These are phyloP conservation scores for Misgurnus mizolepis DNA, from an alignment of 2,113 vertebrate species.

Conservation along the genomic window DNA sequence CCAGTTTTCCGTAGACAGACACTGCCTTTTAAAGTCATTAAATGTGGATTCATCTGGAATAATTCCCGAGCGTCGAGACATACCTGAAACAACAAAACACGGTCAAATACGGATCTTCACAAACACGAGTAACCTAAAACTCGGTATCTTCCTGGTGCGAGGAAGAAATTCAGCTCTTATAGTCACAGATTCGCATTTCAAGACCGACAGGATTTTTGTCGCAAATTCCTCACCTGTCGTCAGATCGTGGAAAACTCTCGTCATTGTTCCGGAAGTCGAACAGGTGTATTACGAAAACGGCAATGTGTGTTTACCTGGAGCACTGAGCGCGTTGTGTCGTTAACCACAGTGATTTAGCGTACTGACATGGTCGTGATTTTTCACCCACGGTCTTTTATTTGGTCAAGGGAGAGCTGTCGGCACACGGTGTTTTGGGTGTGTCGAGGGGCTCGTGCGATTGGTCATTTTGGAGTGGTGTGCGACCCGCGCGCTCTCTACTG, in stretches of 20 bases:
- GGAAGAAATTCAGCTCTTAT: conserved; percentile 26
- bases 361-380: not conserved
- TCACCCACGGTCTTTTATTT: not conserved
- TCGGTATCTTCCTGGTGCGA: not conserved
- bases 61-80: conserved; percentile 58
- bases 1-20: conserved; percentile 72
- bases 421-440: not conserved
- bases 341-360: not conserved
- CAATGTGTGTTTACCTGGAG: not conserved
- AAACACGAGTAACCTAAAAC: not conserved
- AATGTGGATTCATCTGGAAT: conserved; percentile 71
- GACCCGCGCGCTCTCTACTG: not conserved
- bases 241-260: conserved; percentile 29
- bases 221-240: conserved; percentile 63
- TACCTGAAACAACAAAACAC: conserved; percentile 37
- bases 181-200: conserved; percentile 43
- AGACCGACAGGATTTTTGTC: conserved; percentile 66
- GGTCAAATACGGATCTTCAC: not conserved
- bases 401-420: not conserved
- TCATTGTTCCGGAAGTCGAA: conserved; percentile 53
- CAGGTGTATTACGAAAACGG: conserved; percentile 57
- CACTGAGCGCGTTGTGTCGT: not conserved
- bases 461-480: not conserved
- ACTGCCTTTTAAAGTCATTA: conserved; percentile 70
- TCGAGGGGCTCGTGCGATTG: not conserved